Conservation (phyloP, 2,113 vertebrate species). For the Alethe diademata region DNA sequence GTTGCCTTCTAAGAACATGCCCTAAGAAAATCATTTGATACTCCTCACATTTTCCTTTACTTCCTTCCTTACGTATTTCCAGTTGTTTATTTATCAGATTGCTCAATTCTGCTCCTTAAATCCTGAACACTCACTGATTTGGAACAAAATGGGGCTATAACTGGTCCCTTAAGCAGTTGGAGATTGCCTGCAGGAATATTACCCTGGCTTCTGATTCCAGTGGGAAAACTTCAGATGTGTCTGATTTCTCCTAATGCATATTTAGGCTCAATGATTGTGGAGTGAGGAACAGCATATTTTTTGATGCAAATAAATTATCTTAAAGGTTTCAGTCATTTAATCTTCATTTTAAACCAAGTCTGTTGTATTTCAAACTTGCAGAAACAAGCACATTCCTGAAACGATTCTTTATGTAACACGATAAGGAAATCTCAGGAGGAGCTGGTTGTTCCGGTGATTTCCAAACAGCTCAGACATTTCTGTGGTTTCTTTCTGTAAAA, state of each 20-base stretch:
- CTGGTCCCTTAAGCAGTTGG: neutral
- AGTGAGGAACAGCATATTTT: neutral
- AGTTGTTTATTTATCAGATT: neutral
- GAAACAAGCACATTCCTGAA: neutral
- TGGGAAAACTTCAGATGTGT: neutral
- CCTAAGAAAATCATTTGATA: neutral
- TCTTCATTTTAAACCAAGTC: neutral
- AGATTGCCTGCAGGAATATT: neutral
- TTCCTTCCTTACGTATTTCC: neutral
- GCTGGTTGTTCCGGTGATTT: slow-evolving; percentile 35
- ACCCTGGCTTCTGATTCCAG: neutral
- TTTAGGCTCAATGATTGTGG: neutral
- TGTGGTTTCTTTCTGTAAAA: slow-evolving; percentile 60
- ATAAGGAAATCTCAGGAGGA: neutral
- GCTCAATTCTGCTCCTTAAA: neutral
- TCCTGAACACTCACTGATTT: neutral
- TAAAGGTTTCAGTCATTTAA: neutral
- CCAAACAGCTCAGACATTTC: slow-evolving; percentile 56
- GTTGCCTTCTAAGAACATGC: neutral
- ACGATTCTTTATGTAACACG: slow-evolving; percentile 19
- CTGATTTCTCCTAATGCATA: neutral
- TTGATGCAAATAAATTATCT: neutral
- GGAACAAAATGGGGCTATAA: neutral
- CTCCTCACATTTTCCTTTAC: neutral
- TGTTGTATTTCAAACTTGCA: neutral